Conservation (phyloP, 1,140 invertebrate species). For the Lutraria rhynchaena region DNA sequence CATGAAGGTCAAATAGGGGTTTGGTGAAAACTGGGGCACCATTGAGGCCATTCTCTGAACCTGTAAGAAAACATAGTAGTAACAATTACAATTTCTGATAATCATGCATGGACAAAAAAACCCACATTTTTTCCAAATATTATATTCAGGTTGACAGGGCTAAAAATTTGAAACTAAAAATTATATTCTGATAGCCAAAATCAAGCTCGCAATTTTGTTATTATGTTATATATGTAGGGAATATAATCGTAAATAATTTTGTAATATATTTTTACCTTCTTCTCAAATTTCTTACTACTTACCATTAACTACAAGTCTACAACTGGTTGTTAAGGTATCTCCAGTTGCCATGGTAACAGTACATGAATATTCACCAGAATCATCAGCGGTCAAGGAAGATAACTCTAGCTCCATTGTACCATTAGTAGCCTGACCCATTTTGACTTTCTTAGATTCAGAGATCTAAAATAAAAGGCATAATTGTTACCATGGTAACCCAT, state of each 20-base stretch:
- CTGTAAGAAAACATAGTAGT: constrained; percentile 41
- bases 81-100: too few species aligned
- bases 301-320: constrained; percentile 68
- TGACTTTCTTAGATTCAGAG: constrained; percentile 21
- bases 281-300: not conserved
- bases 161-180: too few species aligned
- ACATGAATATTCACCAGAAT: constrained; percentile 98
- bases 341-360: constrained; percentile 95
- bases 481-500: too few species aligned
- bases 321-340: constrained; percentile 85
- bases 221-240: too few species aligned
- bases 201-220: too few species aligned
- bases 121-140: too few species aligned
- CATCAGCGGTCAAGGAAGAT: constrained; percentile 93
- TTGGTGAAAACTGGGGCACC: constrained; percentile 66
- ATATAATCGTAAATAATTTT: too few species aligned
- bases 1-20: constrained; percentile 66
- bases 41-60: constrained; percentile 9
- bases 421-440: constrained; percentile 56
- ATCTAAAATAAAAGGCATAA: too few species aligned
- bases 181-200: too few species aligned
- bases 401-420: constrained; percentile 89
- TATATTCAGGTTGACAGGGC: too few species aligned
- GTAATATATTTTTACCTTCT: too few species aligned
- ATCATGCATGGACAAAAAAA: too few species aligned